phyloP scores from a whole-genome alignment of 2,113 vertebrate species.

The Nymphicus hollandicus region DNA sequence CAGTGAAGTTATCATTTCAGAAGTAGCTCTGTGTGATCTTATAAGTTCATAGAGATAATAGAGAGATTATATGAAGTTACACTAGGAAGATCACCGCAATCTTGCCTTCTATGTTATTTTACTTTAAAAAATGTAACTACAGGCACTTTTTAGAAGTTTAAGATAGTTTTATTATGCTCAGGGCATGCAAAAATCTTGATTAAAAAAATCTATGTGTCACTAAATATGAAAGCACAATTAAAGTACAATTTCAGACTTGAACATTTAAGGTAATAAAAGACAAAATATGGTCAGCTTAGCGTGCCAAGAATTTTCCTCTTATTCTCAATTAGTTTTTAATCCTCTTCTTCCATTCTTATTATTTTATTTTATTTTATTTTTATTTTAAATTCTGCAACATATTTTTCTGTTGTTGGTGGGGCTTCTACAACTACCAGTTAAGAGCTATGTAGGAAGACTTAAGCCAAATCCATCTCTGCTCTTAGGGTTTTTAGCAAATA shows the following conservation, averaged over 20 bases:
- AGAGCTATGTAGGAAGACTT: neutral
- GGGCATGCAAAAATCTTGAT: neutral
- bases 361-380: fast-evolving
- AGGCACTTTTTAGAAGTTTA: neutral
- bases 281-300: neutral
- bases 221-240: neutral
- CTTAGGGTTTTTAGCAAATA: neutral
- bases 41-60: neutral
- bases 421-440: neutral
- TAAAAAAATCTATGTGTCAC: neutral
- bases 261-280: neutral
- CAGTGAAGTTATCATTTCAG: neutral
- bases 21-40: neutral
- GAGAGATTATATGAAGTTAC: neutral
- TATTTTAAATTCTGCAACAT: neutral
- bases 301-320: neutral
- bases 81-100: neutral
- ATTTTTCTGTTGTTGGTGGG: neutral
- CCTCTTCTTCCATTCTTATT: neutral
- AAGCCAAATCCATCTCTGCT: neutral
- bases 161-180: neutral
- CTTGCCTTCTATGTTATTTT: neutral
- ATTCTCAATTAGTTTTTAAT: neutral
- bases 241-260: neutral
- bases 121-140: neutral